Conservation (phyloP, 2,113 vertebrate genomes). For the Neotoma lepida region DNA sequence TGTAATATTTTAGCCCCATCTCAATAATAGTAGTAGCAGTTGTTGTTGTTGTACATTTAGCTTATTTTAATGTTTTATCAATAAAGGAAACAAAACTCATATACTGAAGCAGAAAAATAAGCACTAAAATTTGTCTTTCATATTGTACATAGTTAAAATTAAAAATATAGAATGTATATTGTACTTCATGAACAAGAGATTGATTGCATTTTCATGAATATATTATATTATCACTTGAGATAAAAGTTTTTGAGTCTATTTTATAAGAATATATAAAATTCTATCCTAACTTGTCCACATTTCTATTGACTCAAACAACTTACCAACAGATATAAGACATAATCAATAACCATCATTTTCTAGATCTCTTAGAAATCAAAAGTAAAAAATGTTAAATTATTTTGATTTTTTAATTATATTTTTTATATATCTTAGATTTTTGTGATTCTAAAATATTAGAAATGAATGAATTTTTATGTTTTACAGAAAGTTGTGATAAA, state of each 20-base stretch:
- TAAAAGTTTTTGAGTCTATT: not conserved
- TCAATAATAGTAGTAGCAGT: too few species aligned
- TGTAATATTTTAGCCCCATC: not conserved
- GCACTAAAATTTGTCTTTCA: not conserved
- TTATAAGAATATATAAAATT: not conserved
- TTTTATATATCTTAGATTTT: not conserved
- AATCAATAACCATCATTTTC: not conserved
- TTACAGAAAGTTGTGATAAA: not conserved
- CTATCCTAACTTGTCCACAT: not conserved
- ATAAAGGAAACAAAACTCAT: not conserved
- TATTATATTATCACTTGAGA: not conserved
- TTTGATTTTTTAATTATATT: not conserved
- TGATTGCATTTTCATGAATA: not conserved
- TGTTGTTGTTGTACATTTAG: not conserved
- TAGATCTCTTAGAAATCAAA: not conserved
- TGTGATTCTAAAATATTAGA: not conserved
- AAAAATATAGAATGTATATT: not conserved
- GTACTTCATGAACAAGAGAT: not conserved
- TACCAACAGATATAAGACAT: not conserved
- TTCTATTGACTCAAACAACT: not conserved
- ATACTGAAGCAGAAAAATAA: not conserved
- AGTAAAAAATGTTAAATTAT: not conserved
- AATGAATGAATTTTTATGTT: not conserved
- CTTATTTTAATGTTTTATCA: not conserved
- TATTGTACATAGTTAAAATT: not conserved